These are phyloP conservation scores for Syngnathus rostellatus DNA, from an alignment of 2,797 vertebrate genomes.

Conservation along the genomic window DNA sequence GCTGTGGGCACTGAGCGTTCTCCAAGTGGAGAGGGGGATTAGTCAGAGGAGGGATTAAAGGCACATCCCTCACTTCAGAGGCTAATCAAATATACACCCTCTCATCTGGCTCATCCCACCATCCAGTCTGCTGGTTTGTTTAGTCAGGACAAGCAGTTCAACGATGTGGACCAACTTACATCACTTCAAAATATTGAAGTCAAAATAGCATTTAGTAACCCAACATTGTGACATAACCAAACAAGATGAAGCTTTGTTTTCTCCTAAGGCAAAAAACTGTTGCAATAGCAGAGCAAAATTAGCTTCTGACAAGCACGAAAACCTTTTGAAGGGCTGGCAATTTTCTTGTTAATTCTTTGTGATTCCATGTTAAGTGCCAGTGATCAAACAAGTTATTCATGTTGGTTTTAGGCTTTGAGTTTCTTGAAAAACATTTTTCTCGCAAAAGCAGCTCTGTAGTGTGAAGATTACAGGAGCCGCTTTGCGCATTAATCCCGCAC, in stretches of 20 bases:
- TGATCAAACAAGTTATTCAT: constrained; percentile 20
- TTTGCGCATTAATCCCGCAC: constrained; percentile 3
- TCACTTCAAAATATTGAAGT: constrained; percentile 20
- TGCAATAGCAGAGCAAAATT: neutral
- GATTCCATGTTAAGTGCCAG: neutral
- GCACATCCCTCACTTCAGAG: constrained; percentile 45
- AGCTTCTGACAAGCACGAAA: neutral
- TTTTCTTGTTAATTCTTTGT: constrained; percentile 3
- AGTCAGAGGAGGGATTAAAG: constrained; percentile 52
- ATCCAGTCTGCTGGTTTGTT: constrained; percentile 38
- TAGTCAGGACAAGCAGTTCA: constrained; percentile 36
- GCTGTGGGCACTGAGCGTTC: constrained; percentile 42
- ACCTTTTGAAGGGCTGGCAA: neutral
- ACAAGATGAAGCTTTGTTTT: neutral
- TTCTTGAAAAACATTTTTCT: neutral
- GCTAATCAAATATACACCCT: constrained; percentile 61
- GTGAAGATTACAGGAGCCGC: constrained; percentile 6
- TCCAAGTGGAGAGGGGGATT: constrained; percentile 50
- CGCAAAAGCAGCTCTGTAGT: constrained; percentile 4
- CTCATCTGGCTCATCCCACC: constrained; percentile 38
- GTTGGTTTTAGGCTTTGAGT: constrained; percentile 5
- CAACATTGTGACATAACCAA: neutral
- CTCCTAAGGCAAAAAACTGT: neutral
- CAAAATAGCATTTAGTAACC: neutral
- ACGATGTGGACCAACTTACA: constrained; percentile 30